Evolutionary conservation across 2,797 vertebrate genomes (phyloP), one percentile per base, ranked within the genome.

Genomic region (Neosilurus mollespiculum): DNA sequence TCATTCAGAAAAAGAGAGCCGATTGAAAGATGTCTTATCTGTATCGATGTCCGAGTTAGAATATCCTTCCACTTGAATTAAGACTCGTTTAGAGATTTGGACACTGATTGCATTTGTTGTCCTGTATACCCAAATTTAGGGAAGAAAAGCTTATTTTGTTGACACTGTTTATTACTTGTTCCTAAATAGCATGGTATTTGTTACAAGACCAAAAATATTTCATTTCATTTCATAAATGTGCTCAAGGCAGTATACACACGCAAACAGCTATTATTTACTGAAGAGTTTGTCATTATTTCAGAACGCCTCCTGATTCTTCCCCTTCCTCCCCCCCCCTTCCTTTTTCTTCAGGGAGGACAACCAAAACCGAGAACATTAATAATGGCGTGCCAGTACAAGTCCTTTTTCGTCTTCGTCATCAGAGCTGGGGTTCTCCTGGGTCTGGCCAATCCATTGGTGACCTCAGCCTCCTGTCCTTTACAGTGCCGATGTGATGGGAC

Each of bases 401-500:
- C 94, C 92, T 95, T 97, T 92, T 93, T 98, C 91, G 94, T 97
- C 91, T 95, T 96, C 88, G 95, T 98, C 94, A 94, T 96, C 95
- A 96, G 96, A 94, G 94, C 97, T 58, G 96, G 97, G 88, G 94
- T 99, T 89, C 94, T 98, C 91, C 94, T 99, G 90, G 96, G 97
- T 88, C 94, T 98, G 87, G 96, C 95, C 91, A 96, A 96, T 92
- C 94, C 91, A 53, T 93, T 95, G 88, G 94, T 95, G 90, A 96
- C 94, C 93, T 97, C 96, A 77, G 96, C 97, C 89, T 93, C 97
- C 9, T 99, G 98, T 91, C 98, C 98, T 89, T 96, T 96, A 59
- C 92, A 92, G 77, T 99, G 98, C 93, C 98, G 98, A 89, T 99
- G 98, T 82, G 98, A 99, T 85, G 92, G 95, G 84, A 99, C 98